Evolutionary conservation across 2,888 invertebrate species (phyloP).

Genomic region (Odontothrips loti): DNA sequence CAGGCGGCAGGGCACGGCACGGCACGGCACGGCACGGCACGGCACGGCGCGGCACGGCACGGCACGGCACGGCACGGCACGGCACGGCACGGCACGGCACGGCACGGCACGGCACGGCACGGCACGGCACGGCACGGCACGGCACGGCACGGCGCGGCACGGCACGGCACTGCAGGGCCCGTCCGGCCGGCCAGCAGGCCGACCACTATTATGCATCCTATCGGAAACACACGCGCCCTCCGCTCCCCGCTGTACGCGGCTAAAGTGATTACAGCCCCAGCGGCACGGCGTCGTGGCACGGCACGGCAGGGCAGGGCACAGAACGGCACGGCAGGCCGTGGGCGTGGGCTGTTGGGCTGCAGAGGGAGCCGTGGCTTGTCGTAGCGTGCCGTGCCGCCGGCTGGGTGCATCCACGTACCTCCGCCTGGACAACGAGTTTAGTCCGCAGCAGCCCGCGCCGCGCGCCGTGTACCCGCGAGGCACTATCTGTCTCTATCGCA

Average conservation of each 20-base stretch:
- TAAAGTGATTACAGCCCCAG: constrained; percentile 15
- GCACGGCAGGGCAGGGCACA: too few species aligned
- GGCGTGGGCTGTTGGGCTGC: too few species aligned
- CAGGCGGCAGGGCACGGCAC: too few species aligned
- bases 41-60: neutral
- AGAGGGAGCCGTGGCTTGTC: neutral
- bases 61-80: neutral
- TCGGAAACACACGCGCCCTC: constrained; percentile 23
- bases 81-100: too few species aligned
- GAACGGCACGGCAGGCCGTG: too few species aligned
- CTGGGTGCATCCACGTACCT: neutral
- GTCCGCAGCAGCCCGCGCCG: neutral
- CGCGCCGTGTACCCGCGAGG: neutral
- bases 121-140: too few species aligned
- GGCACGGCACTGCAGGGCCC: too few species aligned
- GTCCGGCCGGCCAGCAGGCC: too few species aligned
- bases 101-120: too few species aligned
- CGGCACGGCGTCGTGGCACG: neutral
- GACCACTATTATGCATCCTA: neutral
- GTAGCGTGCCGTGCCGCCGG: neutral
- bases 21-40: too few species aligned
- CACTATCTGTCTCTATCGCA: neutral
- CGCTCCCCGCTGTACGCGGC: too few species aligned
- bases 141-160: too few species aligned
- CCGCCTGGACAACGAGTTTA: neutral